phyloP scores from a whole-genome alignment of 2,888 invertebrate genomes.

The Ichneumoninae sp. region DNA sequence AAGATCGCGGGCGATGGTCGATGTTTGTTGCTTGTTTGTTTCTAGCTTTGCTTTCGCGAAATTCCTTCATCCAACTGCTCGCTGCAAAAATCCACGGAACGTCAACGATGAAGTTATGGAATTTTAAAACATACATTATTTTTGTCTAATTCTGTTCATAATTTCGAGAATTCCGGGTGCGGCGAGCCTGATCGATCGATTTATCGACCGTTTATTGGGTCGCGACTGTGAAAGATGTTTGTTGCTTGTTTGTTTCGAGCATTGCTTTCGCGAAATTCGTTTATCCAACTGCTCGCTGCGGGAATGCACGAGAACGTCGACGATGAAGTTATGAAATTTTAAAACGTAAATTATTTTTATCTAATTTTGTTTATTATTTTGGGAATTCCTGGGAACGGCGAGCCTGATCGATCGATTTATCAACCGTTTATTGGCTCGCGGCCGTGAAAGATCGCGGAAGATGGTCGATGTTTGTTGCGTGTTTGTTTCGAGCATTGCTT shows the following conservation, averaged over 20 bases:
- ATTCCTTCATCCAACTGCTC: slow-evolving; percentile 15
- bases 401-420: slow-evolving; percentile 52
- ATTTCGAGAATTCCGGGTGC: not conserved
- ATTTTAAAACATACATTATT: not conserved
- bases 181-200: slow-evolving; percentile 48
- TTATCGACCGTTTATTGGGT: slow-evolving; percentile 36
- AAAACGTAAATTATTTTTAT: not conserved
- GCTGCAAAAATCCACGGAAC: slow-evolving; percentile 7
- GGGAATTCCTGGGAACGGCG: slow-evolving; percentile 2
- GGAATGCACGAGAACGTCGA: slow-evolving; percentile 8
- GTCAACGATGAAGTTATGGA: slow-evolving; percentile 12
- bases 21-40: not conserved
- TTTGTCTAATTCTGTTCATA: not conserved
- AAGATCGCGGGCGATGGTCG: not conserved
- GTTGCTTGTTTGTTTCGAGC: not conserved
- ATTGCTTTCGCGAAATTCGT: slow-evolving; percentile 11
- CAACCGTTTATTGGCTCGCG: slow-evolving; percentile 20
- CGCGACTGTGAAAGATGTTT: slow-evolving; percentile 32
- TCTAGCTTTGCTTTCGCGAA: not conserved
- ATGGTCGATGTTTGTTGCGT: slow-evolving; percentile 19
- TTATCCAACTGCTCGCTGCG: slow-evolving; percentile 7
- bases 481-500: not conserved
- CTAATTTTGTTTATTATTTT: not conserved
- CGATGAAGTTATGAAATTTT: slow-evolving; percentile 12
- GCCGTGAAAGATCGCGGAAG: slow-evolving; percentile 50